Conservation (phyloP, 2,888 invertebrate genomes). For the Nycteola revayana region DNA sequence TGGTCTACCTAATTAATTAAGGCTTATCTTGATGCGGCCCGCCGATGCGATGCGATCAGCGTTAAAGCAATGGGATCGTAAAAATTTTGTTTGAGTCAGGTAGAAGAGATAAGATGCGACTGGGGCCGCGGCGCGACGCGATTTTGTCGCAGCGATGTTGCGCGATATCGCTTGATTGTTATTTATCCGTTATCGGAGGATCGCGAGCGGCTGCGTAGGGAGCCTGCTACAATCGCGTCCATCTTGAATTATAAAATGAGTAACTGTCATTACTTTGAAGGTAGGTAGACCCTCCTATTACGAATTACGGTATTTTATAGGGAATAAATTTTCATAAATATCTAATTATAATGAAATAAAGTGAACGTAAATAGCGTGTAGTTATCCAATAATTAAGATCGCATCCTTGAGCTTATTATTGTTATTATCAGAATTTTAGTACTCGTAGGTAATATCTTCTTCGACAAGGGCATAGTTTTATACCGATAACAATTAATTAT, state of each 20-base stretch:
- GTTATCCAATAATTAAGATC: too few relatives aligned
- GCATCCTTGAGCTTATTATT: too few relatives aligned
- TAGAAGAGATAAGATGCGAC: constrained; percentile 41
- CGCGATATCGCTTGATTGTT: constrained; percentile 64
- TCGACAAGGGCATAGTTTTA: too few relatives aligned
- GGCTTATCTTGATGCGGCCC: constrained; percentile 48
- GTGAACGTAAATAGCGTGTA: constrained; percentile 12
- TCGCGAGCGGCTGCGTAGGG: constrained; percentile 55
- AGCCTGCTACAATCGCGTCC: constrained; percentile 45
- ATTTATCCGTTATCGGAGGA: constrained; percentile 63
- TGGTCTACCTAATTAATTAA: constrained; percentile 63
- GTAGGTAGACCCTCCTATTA: background rate
- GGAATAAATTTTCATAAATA: background rate
- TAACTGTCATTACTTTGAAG: constrained; percentile 38
- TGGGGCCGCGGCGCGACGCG: constrained; percentile 32
- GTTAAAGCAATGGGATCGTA: constrained; percentile 57
- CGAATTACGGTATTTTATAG: background rate
- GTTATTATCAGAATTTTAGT: too few relatives aligned
- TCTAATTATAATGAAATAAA: constrained; percentile 9
- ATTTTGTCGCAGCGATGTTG: constrained; percentile 50
- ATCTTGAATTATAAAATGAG: constrained; percentile 50
- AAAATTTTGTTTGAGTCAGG: constrained; percentile 55
- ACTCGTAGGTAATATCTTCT: too few relatives aligned
- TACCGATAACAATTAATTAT: too few relatives aligned
- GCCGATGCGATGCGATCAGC: constrained; percentile 45